Percentiles rank a stretch among this genome's conserved stretches.
phyloP scores from a whole-genome alignment of 2,113 vertebrate species.

The Reinhardtius hippoglossoides region DNA sequence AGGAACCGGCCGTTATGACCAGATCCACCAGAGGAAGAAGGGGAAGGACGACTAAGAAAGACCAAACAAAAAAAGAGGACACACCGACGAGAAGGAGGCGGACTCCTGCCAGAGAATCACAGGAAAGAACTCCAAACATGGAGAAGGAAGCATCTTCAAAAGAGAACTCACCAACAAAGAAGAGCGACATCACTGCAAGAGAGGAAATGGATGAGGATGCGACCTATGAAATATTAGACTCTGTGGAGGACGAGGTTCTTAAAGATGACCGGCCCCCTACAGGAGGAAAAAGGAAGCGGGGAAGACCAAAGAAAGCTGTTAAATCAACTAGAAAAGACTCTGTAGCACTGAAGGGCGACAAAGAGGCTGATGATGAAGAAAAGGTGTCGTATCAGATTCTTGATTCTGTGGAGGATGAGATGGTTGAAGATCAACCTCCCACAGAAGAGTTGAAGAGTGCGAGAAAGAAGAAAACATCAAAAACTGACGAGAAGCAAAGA shows the following conservation, averaged over 20 bases:
- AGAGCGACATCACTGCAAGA: not conserved
- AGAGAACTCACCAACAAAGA: constrained; percentile 2
- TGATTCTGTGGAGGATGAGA: constrained; percentile 67
- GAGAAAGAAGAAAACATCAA: too few relatives aligned
- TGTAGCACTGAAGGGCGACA: not conserved
- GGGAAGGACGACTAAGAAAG: constrained; percentile 4
- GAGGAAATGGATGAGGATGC: constrained; percentile 22
- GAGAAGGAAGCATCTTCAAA: not conserved
- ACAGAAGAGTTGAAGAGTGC: not conserved
- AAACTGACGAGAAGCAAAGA: too few relatives aligned
- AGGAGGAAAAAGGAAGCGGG: constrained; percentile 17
- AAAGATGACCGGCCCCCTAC: not conserved
- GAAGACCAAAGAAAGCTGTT: constrained; percentile 42
- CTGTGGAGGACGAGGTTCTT: constrained; percentile 22
- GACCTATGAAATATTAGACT: constrained; percentile 25
- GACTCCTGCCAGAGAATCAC: constrained; percentile 34
- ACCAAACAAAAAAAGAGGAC: constrained; percentile 20
- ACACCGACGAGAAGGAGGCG: constrained; percentile 21
- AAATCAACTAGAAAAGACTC: constrained; percentile 13
- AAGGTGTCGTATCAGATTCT: constrained; percentile 49
- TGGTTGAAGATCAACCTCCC: not conserved
- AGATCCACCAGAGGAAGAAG: constrained; percentile 54
- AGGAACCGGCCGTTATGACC: not conserved
- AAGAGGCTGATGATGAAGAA: constrained; percentile 37
- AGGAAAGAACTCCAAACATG: not conserved